Conservation (phyloP, 1,140 invertebrate species). For the Hirudo medicinalis region DNA sequence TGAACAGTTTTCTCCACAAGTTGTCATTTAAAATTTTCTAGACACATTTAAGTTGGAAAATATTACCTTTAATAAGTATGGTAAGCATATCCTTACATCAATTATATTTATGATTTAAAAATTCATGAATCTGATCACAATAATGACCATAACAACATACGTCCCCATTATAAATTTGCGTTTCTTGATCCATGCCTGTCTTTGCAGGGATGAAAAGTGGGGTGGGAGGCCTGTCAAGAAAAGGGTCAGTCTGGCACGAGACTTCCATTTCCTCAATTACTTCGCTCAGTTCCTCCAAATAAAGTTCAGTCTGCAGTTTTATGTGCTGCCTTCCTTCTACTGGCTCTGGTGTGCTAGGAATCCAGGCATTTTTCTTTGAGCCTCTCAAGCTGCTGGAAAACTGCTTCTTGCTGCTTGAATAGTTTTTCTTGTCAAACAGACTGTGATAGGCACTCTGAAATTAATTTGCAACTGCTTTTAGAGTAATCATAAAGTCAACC, state of each 20-base stretch:
- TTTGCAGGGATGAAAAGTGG: constrained; percentile 63
- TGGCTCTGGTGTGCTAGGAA: constrained; percentile 38
- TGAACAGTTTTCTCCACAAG: no score
- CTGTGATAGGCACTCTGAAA: neutral
- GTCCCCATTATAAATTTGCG: constrained; percentile 74
- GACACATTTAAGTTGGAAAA: no score
- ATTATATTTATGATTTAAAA: neutral
- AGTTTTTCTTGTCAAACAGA: neutral
- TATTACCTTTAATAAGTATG: no score
- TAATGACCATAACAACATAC: constrained; percentile 45
- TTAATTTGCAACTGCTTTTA: no score
- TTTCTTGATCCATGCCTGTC: constrained; percentile 60
- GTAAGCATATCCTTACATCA: no score
- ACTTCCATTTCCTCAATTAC: constrained; percentile 51
- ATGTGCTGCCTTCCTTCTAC: constrained; percentile 65
- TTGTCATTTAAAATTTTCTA: no score
- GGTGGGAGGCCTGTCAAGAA: constrained; percentile 57
- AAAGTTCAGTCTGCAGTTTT: constrained; percentile 70
- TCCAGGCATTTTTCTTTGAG: neutral
- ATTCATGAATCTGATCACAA: neutral
- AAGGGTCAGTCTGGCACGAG: constrained; percentile 71
- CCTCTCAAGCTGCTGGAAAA: neutral
- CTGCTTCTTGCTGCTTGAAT: neutral
- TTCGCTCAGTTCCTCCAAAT: constrained; percentile 62
- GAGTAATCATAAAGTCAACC: no score